Percentiles rank a stretch among this genome's conserved stretches.
These are phyloP conservation scores for Phyllopteryx taeniolatus DNA, from an alignment of 2,113 vertebrate genomes.

Conservation along the genomic window DNA sequence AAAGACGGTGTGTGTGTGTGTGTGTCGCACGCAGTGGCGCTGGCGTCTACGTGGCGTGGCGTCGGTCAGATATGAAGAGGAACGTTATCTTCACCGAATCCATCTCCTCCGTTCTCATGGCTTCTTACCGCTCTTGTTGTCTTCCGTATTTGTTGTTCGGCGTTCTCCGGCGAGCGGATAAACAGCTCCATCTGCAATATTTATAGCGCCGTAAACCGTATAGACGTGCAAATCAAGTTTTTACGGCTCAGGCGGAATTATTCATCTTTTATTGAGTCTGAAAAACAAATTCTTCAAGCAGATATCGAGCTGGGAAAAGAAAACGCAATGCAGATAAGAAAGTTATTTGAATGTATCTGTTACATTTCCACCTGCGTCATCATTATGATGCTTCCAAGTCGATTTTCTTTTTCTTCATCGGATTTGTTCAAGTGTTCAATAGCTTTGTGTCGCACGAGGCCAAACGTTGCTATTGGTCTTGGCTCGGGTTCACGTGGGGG, in stretches of 20 bases:
- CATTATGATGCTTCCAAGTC: background rate
- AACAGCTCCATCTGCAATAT: conserved; percentile 12
- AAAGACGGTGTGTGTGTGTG: no score
- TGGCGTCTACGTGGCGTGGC: no score
- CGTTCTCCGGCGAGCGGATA: background rate
- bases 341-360: background rate
- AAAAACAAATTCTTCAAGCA: background rate
- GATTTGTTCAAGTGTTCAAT: background rate
- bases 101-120: background rate
- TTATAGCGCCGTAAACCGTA: background rate
- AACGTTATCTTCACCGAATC: background rate
- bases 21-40: no score
- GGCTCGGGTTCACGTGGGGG: background rate
- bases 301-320: background rate
- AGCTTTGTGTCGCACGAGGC: background rate
- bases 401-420: background rate
- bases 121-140: background rate
- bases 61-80: no score
- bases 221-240: conserved; percentile 8
- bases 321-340: background rate
- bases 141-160: background rate
- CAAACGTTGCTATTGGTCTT: background rate
- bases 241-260: conserved; percentile 1
- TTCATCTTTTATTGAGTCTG: conserved; percentile 9
- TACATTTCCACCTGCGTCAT: background rate